phyloP scores from a whole-genome alignment of 2,113 vertebrate genomes.

The Epinephelus fuscoguttatus region DNA sequence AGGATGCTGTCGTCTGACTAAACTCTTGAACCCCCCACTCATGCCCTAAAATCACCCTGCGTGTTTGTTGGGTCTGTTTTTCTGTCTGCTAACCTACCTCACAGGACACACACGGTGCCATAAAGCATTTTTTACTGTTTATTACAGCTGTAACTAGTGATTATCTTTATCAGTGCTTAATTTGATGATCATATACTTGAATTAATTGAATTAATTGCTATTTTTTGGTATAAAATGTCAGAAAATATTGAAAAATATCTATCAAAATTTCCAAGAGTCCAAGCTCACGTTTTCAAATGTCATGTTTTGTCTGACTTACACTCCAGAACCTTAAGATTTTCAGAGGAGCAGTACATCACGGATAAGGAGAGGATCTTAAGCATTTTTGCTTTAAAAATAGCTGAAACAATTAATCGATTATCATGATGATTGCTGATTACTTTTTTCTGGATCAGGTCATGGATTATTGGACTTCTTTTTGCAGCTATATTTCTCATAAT shows the following conservation, averaged over 20 bases:
- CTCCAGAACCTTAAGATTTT: background rate
- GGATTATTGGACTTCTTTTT: background rate
- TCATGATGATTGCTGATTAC: background rate
- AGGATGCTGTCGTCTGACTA: constrained; percentile 46
- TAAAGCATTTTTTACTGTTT: background rate
- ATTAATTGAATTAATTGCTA: background rate
- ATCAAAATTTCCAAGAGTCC: background rate
- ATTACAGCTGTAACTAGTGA: background rate
- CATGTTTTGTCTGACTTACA: background rate
- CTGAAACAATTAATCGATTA: background rate
- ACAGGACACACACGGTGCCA: rapidly evolving
- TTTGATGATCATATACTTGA: background rate
- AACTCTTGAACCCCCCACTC: constrained; percentile 35
- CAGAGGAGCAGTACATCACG: background rate
- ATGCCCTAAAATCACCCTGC: background rate
- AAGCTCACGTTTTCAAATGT: background rate
- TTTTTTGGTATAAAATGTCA: background rate
- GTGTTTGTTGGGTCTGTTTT: background rate
- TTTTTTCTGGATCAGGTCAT: background rate
- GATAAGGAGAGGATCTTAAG: background rate
- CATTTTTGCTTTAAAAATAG: background rate
- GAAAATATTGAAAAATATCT: background rate
- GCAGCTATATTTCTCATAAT: background rate
- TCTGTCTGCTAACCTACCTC: background rate
- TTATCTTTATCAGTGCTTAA: background rate